These are phyloP conservation scores for Trissolcus japonicus DNA, from an alignment of 2,888 invertebrate species.

Conservation along the genomic window DNA sequence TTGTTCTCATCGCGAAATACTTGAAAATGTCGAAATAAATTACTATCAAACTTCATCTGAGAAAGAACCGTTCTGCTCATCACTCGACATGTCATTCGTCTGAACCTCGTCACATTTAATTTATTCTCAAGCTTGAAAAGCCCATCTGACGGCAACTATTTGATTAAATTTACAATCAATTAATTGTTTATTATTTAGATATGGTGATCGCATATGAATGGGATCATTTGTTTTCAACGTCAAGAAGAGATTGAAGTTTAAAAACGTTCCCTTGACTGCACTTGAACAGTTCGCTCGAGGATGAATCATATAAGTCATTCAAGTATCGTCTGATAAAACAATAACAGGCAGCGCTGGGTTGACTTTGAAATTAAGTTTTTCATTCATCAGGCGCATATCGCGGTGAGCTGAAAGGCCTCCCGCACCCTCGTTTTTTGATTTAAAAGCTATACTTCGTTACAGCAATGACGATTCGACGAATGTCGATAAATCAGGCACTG, in stretches of 20 bases:
- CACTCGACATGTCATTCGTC: constrained; percentile 15
- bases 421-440: constrained; percentile 54
- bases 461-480: constrained; percentile 78
- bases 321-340: constrained; percentile 45
- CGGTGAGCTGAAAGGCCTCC: constrained; percentile 44
- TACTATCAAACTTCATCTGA: constrained; percentile 42
- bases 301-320: constrained; percentile 35
- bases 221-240: too few species aligned
- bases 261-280: neutral
- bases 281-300: neutral
- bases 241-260: neutral
- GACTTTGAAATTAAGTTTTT: constrained; percentile 56
- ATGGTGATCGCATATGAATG: too few species aligned
- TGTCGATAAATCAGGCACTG: constrained; percentile 78
- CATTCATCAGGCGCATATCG: constrained; percentile 51
- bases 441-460: constrained; percentile 66
- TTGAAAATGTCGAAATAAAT: constrained; percentile 56
- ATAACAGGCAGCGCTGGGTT: constrained; percentile 33
- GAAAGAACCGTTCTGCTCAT: constrained; percentile 36
- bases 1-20: constrained; percentile 51
- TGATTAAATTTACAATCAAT: too few species aligned
- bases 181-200: too few species aligned
- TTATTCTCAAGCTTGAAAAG: constrained; percentile 3
- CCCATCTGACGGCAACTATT: too few species aligned
- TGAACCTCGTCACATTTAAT: neutral